Evolutionary conservation across 2,888 invertebrate genomes (phyloP).

Genomic region (Blastobasis adustella): DNA sequence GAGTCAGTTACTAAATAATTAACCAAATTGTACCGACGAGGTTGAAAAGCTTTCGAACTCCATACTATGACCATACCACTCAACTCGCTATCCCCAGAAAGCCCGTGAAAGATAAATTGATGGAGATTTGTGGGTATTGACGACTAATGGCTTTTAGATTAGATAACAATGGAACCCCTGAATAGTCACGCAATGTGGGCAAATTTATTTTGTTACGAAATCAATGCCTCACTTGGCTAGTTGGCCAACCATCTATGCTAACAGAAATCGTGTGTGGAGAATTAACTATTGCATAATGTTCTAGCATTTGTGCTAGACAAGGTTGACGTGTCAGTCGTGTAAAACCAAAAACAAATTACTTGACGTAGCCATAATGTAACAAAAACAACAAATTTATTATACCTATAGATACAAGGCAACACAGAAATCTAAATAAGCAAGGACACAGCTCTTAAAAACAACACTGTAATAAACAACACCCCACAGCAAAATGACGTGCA

Average conservation of each 20-base stretch:
- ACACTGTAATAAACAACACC: no score
- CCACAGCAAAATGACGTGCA: no score
- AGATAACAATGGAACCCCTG: slow-evolving; percentile 27
- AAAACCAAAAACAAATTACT: no score
- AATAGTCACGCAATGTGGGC: slow-evolving; percentile 5
- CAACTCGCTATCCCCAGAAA: neutral
- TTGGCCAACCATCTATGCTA: neutral
- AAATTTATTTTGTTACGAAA: neutral
- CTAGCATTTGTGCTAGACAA: slow-evolving; percentile 1
- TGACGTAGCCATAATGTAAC: no score
- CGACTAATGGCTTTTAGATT: slow-evolving; percentile 27
- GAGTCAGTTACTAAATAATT: neutral
- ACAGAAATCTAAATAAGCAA: no score
- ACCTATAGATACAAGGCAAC: no score
- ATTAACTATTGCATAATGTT: slow-evolving; percentile 6
- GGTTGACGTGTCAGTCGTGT: neutral
- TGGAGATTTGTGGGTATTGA: slow-evolving; percentile 24
- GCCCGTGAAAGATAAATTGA: slow-evolving; percentile 6
- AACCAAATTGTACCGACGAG: no score
- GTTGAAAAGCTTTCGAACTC: neutral
- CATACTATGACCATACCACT: neutral
- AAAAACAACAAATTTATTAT: no score
- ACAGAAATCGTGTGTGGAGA: slow-evolving; percentile 4
- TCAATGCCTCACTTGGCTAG: neutral
- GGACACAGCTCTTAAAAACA: no score